Evolutionary conservation across 2,797 vertebrate species (phyloP).

Genomic region (Sylvilagus floridanus): DNA sequence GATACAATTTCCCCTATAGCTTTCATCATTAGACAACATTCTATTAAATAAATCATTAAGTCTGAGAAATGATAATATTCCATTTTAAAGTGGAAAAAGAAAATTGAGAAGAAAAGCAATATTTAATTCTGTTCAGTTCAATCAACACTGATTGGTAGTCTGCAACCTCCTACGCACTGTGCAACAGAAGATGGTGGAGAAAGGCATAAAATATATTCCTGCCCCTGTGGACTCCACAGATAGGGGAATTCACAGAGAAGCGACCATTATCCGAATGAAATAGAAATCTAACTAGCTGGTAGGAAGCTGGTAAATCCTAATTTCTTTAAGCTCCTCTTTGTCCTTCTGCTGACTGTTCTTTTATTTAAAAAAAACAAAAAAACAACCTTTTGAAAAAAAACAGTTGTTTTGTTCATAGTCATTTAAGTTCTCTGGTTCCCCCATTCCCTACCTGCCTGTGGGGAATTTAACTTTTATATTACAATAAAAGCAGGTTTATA

Average conservation of each 20-base stretch:
- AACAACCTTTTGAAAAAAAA: background rate
- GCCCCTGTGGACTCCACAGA: background rate
- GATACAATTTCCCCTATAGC: background rate
- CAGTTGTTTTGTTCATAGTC: background rate
- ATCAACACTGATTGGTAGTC: background rate
- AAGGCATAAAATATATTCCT: background rate
- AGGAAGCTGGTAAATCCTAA: background rate
- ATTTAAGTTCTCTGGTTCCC: background rate
- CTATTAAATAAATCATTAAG: background rate
- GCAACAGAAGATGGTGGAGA: background rate
- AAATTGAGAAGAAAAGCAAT: background rate
- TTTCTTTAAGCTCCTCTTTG: background rate
- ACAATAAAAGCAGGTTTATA: background rate
- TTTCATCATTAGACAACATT: background rate
- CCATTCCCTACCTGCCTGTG: background rate
- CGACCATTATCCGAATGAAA: background rate
- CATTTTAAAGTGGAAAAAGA: background rate
- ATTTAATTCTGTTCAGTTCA: background rate
- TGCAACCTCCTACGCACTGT: background rate
- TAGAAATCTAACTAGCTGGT: background rate
- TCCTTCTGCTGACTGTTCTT: background rate
- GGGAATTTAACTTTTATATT: background rate
- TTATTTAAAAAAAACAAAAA: too few relatives aligned
- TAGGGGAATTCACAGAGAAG: background rate
- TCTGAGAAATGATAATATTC: background rate